phyloP scores from a whole-genome alignment of 2,888 invertebrate species.

The Ischnura elegans region DNA sequence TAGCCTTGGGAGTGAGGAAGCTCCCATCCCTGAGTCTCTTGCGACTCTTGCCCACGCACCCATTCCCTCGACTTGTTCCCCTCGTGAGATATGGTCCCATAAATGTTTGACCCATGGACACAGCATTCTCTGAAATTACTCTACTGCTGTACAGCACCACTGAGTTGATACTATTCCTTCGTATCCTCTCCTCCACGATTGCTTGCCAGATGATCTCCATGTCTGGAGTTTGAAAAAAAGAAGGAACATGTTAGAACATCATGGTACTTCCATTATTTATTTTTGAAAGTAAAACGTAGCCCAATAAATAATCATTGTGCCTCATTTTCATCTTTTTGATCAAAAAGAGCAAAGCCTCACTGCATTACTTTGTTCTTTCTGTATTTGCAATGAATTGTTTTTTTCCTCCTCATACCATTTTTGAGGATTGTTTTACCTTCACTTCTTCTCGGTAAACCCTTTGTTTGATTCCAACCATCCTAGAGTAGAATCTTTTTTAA shows the following conservation, averaged over 20 bases:
- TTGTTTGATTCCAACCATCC: too few relatives aligned
- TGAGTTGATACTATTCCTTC: slow-evolving; percentile 72
- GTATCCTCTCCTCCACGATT: slow-evolving; percentile 82
- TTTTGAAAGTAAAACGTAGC: too few relatives aligned
- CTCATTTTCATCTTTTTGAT: too few relatives aligned
- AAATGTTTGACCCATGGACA: neutral
- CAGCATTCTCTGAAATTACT: slow-evolving; percentile 41
- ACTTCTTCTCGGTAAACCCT: too few relatives aligned
- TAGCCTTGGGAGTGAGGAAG: slow-evolving; percentile 63
- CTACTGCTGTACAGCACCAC: slow-evolving; percentile 72
- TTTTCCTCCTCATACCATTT: too few relatives aligned
- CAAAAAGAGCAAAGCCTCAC: too few relatives aligned
- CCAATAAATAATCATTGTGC: too few relatives aligned
- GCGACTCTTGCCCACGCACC: slow-evolving; percentile 51
- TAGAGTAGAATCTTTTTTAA: too few relatives aligned
- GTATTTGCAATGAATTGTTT: too few relatives aligned
- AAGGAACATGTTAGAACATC: neutral
- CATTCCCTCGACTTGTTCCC: slow-evolving; percentile 36
- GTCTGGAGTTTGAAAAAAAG: slow-evolving; percentile 77
- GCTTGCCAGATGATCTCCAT: slow-evolving; percentile 84
- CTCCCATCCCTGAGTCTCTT: slow-evolving; percentile 56
- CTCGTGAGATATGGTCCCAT: slow-evolving; percentile 32
- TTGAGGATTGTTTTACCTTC: too few relatives aligned
- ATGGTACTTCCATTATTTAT: neutral
- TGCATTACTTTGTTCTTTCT: too few relatives aligned